These are phyloP conservation scores for Nymphalis polychloros DNA, from an alignment of 2,888 invertebrate species.

Conservation along the genomic window DNA sequence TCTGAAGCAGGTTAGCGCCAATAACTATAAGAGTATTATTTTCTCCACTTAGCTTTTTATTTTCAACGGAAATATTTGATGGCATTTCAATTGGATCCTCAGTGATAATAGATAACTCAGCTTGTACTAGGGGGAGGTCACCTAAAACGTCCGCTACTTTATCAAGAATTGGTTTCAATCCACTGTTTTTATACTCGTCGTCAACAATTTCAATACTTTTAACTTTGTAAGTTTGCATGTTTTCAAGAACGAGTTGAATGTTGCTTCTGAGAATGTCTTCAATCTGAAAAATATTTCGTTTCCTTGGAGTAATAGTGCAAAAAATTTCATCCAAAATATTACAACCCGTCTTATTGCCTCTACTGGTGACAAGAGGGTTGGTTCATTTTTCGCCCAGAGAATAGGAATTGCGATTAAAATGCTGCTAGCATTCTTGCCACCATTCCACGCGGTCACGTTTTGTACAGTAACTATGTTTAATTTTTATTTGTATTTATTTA, in stretches of 20 bases:
- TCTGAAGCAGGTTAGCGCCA: constrained; percentile 77
- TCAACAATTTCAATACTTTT: constrained; percentile 81
- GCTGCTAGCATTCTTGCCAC: too few relatives aligned
- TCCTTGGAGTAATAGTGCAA: too few relatives aligned
- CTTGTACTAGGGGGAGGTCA: constrained; percentile 86
- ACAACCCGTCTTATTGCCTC: too few relatives aligned
- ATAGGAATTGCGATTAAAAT: too few relatives aligned
- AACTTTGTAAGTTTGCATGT: constrained; percentile 83
- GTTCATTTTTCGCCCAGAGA: too few relatives aligned
- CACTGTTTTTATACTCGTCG: constrained; percentile 74
- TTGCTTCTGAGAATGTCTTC: constrained; percentile 82
- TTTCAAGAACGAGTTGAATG: constrained; percentile 88
- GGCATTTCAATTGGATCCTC: constrained; percentile 76
- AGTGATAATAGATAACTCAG: constrained; percentile 83
- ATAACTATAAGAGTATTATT: constrained; percentile 75
- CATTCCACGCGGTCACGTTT: too few relatives aligned
- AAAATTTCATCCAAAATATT: too few relatives aligned
- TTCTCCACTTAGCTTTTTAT: constrained; percentile 82
- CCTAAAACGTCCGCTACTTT: constrained; percentile 82
- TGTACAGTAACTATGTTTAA: too few relatives aligned
- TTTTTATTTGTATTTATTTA: too few relatives aligned
- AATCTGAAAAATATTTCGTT: constrained; percentile 50
- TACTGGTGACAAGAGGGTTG: too few relatives aligned
- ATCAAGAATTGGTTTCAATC: constrained; percentile 76
- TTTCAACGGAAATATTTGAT: constrained; percentile 80